Percentiles rank a stretch among this genome's conserved stretches.
Evolutionary conservation across 2,113 vertebrate species (phyloP).

Genomic region (Notothenia coriiceps): DNA sequence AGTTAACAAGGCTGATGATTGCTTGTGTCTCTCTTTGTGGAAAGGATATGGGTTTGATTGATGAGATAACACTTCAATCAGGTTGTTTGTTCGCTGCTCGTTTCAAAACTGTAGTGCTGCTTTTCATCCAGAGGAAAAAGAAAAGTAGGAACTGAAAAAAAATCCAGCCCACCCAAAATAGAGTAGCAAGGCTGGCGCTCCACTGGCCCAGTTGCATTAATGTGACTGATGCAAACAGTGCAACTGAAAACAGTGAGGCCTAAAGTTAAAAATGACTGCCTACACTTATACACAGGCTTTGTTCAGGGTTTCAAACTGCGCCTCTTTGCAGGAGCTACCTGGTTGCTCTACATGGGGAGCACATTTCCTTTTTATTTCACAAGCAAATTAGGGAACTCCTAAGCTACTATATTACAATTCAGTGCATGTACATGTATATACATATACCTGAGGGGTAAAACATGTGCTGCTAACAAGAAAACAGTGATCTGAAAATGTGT

Average conservation of each 20-base stretch:
- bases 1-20: conserved; percentile 8
- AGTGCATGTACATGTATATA: background rate
- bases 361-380: background rate
- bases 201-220: conserved; percentile 64
- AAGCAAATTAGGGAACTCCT: background rate
- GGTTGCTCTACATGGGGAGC: conserved; percentile 3
- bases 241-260: conserved; percentile 10
- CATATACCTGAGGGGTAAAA: background rate
- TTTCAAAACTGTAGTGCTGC: conserved; percentile 1
- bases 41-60: background rate
- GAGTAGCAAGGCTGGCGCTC: conserved; percentile 27
- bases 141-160: conserved; percentile 24
- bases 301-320: background rate
- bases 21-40: background rate
- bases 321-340: background rate
- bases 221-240: conserved; percentile 30
- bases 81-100: background rate
- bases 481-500: background rate
- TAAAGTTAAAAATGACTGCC: conserved; percentile 8
- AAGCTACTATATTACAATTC: background rate
- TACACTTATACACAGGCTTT: background rate
- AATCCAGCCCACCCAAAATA: conserved; percentile 50
- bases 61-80: background rate
- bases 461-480: background rate
- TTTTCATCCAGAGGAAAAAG: conserved; percentile 18